These are phyloP conservation scores for Trichacis sp. DNA, from an alignment of 2,888 invertebrate species.

Conservation along the genomic window DNA sequence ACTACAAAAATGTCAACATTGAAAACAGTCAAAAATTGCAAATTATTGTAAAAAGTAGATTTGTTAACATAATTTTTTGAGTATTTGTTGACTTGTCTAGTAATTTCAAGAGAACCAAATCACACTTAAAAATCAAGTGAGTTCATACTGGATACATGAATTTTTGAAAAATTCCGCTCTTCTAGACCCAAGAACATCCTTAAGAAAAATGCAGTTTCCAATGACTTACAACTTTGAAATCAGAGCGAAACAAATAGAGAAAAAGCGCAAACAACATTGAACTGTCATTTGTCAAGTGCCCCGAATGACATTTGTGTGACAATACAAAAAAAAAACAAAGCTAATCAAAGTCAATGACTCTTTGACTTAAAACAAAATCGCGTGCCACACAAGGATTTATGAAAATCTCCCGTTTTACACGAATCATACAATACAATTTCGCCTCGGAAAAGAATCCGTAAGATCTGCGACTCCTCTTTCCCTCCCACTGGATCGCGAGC, in stretches of 20 bases:
- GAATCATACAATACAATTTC: background rate
- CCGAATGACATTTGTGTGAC: background rate
- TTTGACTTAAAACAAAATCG: background rate
- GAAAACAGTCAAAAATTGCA: too few relatives aligned
- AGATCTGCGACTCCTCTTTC: background rate
- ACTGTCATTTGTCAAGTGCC: background rate
- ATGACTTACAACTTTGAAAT: background rate
- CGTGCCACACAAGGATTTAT: background rate
- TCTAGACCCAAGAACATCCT: too few relatives aligned
- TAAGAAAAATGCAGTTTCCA: background rate
- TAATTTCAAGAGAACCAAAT: too few relatives aligned
- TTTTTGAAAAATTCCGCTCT: too few relatives aligned
- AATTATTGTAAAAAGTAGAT: too few relatives aligned
- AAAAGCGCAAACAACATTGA: background rate
- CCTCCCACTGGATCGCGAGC: constrained; percentile 1
- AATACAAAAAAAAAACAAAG: background rate
- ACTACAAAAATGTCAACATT: too few relatives aligned
- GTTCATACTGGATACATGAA: too few relatives aligned
- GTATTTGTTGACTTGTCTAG: too few relatives aligned
- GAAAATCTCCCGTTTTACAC: background rate
- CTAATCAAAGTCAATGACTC: background rate
- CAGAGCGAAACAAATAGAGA: background rate
- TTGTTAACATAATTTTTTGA: too few relatives aligned
- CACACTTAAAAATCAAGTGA: too few relatives aligned
- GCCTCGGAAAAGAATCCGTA: background rate